Evolutionary conservation across 2,797 vertebrate species (phyloP).

Genomic region (Octomys mimax): DNA sequence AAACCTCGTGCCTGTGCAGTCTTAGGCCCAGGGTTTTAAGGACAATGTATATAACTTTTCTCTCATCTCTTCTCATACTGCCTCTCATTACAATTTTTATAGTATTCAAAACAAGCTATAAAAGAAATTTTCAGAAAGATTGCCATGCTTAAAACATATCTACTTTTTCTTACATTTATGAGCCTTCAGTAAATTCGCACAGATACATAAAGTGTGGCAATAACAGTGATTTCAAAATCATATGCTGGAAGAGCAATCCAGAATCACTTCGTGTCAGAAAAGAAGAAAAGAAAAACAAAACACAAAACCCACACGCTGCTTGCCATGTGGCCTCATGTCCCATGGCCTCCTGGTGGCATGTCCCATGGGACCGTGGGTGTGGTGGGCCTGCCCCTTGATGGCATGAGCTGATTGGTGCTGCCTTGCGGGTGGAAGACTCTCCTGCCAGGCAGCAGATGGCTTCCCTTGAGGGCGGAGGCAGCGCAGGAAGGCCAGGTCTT

Average conservation of each 20-base stretch:
- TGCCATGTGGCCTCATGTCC: background rate
- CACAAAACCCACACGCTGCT: background rate
- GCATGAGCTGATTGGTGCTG: background rate
- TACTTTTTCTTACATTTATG: background rate
- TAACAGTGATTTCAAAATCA: background rate
- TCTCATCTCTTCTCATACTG: background rate
- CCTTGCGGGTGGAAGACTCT: background rate
- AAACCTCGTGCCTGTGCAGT: background rate
- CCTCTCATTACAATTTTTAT: background rate
- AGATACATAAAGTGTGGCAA: background rate
- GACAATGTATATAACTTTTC: background rate
- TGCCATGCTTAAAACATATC: background rate
- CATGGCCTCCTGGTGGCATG: too few species aligned
- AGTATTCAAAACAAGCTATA: background rate
- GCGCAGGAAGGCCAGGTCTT: background rate
- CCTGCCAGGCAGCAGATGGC: background rate
- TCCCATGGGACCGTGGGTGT: accelerated
- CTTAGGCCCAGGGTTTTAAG: background rate
- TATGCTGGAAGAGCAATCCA: background rate
- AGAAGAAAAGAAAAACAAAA: background rate
- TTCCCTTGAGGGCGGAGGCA: background rate
- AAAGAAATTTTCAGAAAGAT: background rate
- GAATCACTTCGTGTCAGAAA: background rate
- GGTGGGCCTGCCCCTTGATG: accelerated
- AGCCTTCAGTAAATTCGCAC: background rate